Evolutionary conservation across 2,797 vertebrate species (phyloP).

Genomic region (Halcyon chelicuti): DNA sequence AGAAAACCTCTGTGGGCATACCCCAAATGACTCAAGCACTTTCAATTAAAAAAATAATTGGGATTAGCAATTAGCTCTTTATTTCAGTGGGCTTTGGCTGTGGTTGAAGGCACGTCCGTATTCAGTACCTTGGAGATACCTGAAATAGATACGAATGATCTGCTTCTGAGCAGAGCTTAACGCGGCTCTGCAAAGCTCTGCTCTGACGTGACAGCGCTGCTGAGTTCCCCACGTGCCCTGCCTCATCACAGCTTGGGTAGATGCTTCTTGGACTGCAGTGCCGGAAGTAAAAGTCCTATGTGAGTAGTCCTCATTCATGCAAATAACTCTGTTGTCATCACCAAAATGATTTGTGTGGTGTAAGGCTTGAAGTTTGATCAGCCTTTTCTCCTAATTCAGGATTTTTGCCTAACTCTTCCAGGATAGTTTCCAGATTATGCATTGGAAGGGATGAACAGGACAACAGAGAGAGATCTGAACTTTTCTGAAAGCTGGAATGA

Average conservation of each 20-base stretch:
- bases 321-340: not conserved
- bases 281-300: not conserved
- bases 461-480: not conserved
- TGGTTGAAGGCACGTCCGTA: not conserved
- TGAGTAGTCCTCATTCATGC: not conserved
- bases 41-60: slow-evolving; percentile 3
- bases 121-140: not conserved
- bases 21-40: not conserved
- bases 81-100: not conserved
- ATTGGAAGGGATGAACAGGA: not conserved
- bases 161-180: not conserved
- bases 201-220: not conserved
- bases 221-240: not conserved
- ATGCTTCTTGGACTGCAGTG: not conserved
- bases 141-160: not conserved
- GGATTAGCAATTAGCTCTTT: slow-evolving; percentile 1
- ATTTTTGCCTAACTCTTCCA: not conserved
- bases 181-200: not conserved
- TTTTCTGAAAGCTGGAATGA: not conserved
- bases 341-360: rapidly evolving
- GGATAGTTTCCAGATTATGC: not conserved
- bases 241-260: not conserved
- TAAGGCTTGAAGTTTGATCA: not conserved
- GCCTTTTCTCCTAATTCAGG: not conserved
- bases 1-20: not conserved